Evolutionary conservation across 2,888 invertebrate genomes (phyloP), one percentile per base, ranked within the genome.

Genomic region (Ormyrus rosae): DNA sequence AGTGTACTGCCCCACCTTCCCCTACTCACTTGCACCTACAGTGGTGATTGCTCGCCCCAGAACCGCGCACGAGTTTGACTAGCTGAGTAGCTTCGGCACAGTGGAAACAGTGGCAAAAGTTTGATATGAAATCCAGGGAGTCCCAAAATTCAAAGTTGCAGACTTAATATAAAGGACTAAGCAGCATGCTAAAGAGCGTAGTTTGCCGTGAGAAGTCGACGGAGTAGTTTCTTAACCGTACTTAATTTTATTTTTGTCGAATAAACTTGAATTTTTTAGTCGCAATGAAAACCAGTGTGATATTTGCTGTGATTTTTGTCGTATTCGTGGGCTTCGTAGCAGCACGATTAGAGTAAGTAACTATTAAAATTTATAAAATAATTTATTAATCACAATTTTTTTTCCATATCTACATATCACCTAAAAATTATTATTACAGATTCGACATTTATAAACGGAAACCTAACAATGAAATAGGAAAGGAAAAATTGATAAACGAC

Each of bases 401-500:
- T 34, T 34, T 34, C 2, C 34, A 3, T 34, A 34, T 34, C 34
- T 34, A 34, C 34, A 0, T 34, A 34, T 34, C 2, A 34, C 2
- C 34, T 34, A 34, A 34, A 34, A 48, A 34, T 63, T n/a, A 63
- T 51, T 1, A 9, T 60, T 69, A 1, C 48, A 81, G 81, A 13
- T 67, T 81, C 9, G 81, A 81, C 46, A 5, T 81, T 10, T 81
- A 71, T 11, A 63, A 80, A 48, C 5, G 11, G 6, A 5, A 70
- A 48, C 19, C 11, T 7, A 45, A 50, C 53, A 10, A 11, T 11
- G n/a, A 3, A 55, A 51, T 48, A 53, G n/a, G 7, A 67, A 74
- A 19, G 56, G 65, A n/a, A 50, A 48, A 19, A 19, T 11, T 56
- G 71, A 65, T 6, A 5, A 73, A 83, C 50, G 86, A 86, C 19